These are phyloP conservation scores for Callinectes sapidus DNA, from an alignment of 2,888 invertebrate species.

Conservation along the genomic window DNA sequence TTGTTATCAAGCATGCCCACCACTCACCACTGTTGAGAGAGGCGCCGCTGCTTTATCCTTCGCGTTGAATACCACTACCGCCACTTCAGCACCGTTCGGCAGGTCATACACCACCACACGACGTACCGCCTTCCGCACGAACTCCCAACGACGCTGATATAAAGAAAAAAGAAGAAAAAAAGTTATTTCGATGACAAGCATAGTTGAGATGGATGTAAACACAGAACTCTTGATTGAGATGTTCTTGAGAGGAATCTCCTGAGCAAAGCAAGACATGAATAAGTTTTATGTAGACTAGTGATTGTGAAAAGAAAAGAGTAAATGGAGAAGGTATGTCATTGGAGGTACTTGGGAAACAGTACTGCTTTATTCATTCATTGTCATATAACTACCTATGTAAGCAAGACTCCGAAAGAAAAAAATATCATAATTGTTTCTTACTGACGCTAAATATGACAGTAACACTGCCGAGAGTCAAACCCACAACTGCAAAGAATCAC, in stretches of 20 bases:
- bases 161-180: conserved; percentile 41
- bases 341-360: no score
- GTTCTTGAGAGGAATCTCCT: not conserved
- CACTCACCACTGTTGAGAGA: conserved; percentile 60
- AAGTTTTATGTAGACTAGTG: not conserved
- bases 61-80: conserved; percentile 70
- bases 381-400: no score
- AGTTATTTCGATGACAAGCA: not conserved
- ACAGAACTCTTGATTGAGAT: not conserved
- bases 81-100: conserved; percentile 66
- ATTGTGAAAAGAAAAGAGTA: not conserved
- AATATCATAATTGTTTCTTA: no score
- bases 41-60: conserved; percentile 59
- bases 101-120: conserved; percentile 69
- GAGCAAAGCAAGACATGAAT: not conserved
- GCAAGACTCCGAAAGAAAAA: no score
- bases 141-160: conserved; percentile 71
- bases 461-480: not conserved
- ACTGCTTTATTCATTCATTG: not conserved
- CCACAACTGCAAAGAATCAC: not conserved
- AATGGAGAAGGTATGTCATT: not conserved
- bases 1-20: not conserved
- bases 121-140: conserved; percentile 69
- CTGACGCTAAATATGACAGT: no score
- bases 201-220: not conserved